Evolutionary conservation across 1,140 invertebrate species (phyloP).

Genomic region (Archivesica marissinica): DNA sequence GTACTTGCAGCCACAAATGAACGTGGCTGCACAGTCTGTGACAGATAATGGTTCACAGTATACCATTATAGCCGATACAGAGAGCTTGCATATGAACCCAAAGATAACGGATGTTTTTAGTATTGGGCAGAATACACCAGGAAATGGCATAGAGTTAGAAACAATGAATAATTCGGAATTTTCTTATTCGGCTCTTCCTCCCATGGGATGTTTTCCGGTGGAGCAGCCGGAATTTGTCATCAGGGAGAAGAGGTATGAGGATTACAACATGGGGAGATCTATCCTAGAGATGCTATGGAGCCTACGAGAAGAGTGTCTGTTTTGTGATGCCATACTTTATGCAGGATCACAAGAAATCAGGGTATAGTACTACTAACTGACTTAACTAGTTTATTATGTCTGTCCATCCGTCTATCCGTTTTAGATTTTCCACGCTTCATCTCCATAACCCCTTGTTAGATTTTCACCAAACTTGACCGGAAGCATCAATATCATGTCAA

Average conservation of each 20-base stretch:
- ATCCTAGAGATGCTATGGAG: slow-evolving; percentile 32
- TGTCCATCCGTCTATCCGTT: too few species aligned
- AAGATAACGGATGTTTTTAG: not conserved
- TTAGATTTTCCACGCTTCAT: too few species aligned
- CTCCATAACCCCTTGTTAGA: too few species aligned
- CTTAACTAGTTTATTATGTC: too few species aligned
- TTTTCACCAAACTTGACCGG: too few species aligned
- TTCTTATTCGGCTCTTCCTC: not conserved
- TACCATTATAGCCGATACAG: not conserved
- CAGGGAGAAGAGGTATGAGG: slow-evolving; percentile 39
- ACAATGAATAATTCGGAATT: not conserved
- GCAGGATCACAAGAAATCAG: slow-evolving; percentile 71
- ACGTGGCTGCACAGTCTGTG: not conserved
- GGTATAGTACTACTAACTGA: too few species aligned
- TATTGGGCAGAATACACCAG: not conserved
- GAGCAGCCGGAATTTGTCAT: not conserved
- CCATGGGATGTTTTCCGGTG: not conserved
- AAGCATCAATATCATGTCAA: too few species aligned
- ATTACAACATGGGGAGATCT: not conserved
- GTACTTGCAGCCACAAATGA: not conserved
- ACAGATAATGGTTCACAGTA: too few species aligned
- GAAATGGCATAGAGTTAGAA: not conserved
- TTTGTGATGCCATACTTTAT: slow-evolving; percentile 74
- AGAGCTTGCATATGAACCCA: not conserved
- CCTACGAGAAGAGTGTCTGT: slow-evolving; percentile 70